phyloP scores from a whole-genome alignment of 2,113 vertebrate species.

The Rousettus leschenaultii region DNA sequence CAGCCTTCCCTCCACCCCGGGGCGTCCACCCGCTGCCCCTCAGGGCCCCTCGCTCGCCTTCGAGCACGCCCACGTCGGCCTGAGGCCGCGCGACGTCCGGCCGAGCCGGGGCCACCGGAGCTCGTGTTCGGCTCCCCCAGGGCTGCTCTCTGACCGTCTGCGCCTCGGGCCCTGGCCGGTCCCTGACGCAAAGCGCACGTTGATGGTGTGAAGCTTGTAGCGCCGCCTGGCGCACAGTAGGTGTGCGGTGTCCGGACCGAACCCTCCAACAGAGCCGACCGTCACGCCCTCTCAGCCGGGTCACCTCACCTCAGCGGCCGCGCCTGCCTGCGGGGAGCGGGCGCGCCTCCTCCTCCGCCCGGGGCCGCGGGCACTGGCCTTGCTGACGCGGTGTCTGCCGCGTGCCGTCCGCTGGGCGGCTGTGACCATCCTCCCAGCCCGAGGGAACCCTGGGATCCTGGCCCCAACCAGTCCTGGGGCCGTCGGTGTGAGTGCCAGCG shows the following conservation, averaged over 20 bases:
- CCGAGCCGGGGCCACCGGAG: no score
- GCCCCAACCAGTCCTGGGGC: neutral
- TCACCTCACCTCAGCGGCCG: neutral
- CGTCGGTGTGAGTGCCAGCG: neutral
- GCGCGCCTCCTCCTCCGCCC: neutral
- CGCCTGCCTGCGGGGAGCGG: rapidly evolving
- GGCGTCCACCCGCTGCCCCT: rapidly evolving
- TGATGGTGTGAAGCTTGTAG: no score
- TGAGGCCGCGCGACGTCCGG: neutral
- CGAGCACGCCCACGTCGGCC: rapidly evolving
- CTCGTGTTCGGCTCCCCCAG: no score
- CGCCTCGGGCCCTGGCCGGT: no score
- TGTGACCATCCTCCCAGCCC: neutral
- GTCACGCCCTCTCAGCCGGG: neutral
- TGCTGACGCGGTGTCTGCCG: neutral
- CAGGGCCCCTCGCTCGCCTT: neutral
- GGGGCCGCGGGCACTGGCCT: rapidly evolving
- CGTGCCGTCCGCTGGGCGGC: rapidly evolving
- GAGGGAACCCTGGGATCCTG: neutral
- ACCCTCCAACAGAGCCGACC: no score
- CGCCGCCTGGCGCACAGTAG: no score
- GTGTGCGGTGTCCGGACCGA: no score
- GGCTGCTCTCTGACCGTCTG: no score
- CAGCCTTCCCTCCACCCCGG: no score
- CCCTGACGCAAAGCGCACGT: no score